Conservation (phyloP, 2,113 vertebrate species). For the Uria lomvia region DNA sequence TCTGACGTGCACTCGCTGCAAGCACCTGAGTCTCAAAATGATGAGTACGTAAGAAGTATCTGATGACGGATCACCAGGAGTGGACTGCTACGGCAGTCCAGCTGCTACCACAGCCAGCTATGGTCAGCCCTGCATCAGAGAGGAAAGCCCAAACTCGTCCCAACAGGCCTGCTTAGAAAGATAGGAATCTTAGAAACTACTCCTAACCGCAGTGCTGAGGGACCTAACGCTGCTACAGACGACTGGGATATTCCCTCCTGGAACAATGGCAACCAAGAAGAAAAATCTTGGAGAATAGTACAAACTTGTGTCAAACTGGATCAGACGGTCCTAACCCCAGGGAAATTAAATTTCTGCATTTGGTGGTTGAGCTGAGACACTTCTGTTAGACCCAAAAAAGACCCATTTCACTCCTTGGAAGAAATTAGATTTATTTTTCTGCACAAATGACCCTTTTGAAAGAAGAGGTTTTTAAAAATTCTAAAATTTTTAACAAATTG, state of each 20-base stretch:
- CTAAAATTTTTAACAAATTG: background rate
- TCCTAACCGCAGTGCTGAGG: background rate
- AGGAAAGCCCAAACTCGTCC: background rate
- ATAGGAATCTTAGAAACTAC: background rate
- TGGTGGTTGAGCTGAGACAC: background rate
- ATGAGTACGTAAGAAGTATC: background rate
- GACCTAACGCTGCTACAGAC: background rate
- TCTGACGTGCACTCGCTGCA: background rate
- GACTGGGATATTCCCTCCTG: background rate
- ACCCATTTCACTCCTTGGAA: rapidly evolving
- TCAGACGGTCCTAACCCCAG: background rate
- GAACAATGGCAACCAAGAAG: background rate
- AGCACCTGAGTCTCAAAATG: background rate
- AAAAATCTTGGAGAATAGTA: background rate
- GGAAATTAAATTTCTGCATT: background rate
- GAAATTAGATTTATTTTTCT: background rate
- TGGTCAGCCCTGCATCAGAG: too few species aligned
- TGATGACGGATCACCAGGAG: background rate
- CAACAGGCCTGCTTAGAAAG: background rate
- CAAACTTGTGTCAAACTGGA: background rate
- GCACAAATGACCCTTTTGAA: background rate
- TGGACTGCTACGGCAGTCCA: background rate
- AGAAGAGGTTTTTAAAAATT: background rate
- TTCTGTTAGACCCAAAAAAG: background rate
- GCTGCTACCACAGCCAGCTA: background rate